Evolutionary conservation across 2,797 vertebrate species (phyloP).

Genomic region (Cyprinella venusta): DNA sequence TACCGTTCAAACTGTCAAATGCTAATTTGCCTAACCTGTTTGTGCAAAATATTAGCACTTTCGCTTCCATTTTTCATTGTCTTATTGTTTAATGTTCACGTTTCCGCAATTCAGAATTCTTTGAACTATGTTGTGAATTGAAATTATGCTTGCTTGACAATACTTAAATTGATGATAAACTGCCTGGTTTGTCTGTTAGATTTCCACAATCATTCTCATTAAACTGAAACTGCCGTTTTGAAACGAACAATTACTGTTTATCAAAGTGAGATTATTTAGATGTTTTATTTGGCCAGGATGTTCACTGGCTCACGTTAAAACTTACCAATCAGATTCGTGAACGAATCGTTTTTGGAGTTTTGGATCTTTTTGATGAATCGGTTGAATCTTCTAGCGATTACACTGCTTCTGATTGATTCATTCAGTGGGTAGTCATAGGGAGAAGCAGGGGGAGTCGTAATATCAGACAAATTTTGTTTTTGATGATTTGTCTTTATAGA

Average conservation of each 20-base stretch:
- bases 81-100: too few relatives aligned
- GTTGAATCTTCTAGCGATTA: not conserved
- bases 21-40: not conserved
- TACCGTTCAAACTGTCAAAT: constrained; percentile 1
- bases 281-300: not conserved
- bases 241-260: not conserved
- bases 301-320: not conserved
- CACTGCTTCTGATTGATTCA: not conserved
- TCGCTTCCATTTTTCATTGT: not conserved
- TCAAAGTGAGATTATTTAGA: not conserved
- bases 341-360: not conserved
- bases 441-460: not conserved
- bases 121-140: not conserved
- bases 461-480: too few relatives aligned
- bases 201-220: not conserved
- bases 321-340: too few relatives aligned
- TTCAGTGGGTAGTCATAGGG: not conserved
- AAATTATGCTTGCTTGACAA: not conserved
- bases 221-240: not conserved
- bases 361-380: not conserved
- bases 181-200: not conserved
- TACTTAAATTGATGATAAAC: not conserved
- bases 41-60: not conserved
- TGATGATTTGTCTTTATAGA: not conserved
- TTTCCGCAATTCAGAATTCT: not conserved